Conservation (phyloP, 2,888 invertebrate genomes). For the Taphrorychus bicolor region DNA sequence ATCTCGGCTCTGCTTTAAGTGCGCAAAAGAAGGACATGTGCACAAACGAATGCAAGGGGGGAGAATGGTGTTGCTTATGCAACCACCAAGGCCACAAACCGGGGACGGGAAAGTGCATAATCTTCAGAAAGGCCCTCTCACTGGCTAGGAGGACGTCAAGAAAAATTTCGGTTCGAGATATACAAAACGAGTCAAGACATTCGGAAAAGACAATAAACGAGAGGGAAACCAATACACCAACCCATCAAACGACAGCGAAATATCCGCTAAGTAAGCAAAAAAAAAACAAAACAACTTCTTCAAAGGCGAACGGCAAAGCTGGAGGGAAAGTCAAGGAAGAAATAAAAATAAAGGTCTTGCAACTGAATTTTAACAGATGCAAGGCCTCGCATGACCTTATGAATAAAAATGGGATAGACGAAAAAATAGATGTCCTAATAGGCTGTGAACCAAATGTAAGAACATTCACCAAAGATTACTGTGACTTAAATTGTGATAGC, state of each 20-base stretch:
- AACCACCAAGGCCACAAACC: not conserved
- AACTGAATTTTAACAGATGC: no score
- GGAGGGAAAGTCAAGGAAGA: no score
- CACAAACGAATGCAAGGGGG: not conserved
- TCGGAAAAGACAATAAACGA: not conserved
- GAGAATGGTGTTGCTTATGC: not conserved
- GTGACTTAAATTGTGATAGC: not conserved
- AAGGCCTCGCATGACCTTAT: not conserved
- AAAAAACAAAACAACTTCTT: not conserved
- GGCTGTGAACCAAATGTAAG: not conserved
- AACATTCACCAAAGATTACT: no score
- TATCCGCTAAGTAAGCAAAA: no score
- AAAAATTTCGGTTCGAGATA: no score
- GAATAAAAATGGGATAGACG: not conserved
- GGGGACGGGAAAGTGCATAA: not conserved
- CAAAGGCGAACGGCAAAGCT: no score
- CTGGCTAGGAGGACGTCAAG: not conserved
- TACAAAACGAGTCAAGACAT: no score
- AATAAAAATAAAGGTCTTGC: no score
- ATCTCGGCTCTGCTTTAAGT: not conserved
- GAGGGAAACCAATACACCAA: no score
- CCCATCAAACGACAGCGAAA: no score
- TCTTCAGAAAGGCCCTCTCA: not conserved
- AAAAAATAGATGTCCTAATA: not conserved
- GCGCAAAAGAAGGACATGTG: not conserved